Evolutionary conservation across 2,888 invertebrate genomes (phyloP).

Genomic region (Aphidoletes aphidimyza): DNA sequence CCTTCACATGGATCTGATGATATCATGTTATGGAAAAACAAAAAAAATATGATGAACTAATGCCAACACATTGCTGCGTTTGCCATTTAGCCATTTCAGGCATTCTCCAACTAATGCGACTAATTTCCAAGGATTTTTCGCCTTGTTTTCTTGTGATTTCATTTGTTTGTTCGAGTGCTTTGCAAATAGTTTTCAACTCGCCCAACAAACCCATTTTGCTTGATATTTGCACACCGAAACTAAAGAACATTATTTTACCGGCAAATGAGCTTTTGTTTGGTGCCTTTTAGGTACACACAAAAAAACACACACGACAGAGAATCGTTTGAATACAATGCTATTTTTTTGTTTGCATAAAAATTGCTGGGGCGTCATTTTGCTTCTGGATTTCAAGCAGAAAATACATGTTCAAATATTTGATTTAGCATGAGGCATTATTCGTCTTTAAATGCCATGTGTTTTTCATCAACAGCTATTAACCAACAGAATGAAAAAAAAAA

Average conservation of each 20-base stretch:
- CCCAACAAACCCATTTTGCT: too few species aligned
- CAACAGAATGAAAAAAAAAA: too few species aligned
- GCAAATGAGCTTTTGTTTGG: too few species aligned
- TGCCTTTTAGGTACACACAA: not conserved
- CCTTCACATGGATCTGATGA: not conserved
- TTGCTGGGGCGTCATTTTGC: not conserved
- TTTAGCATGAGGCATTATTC: not conserved
- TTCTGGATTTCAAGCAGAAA: slow-evolving; percentile 43
- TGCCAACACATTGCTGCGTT: too few species aligned
- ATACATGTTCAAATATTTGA: slow-evolving; percentile 22
- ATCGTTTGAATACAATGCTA: not conserved
- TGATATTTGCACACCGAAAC: too few species aligned
- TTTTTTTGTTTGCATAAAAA: slow-evolving; percentile 34
- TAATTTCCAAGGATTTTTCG: not conserved
- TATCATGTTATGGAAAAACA: not conserved
- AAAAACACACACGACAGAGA: not conserved
- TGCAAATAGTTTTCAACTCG: too few species aligned
- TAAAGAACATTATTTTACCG: too few species aligned
- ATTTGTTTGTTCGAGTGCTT: too few species aligned
- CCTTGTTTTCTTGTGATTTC: not conserved
- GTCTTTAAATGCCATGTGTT: not conserved
- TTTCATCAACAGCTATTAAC: slow-evolving; percentile 13
- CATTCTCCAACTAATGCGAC: slow-evolving; percentile 31
- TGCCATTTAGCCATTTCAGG: slow-evolving; percentile 20
- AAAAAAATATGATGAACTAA: not conserved